Conservation (phyloP, 2,888 invertebrate species). For the Plebejus anna region DNA sequence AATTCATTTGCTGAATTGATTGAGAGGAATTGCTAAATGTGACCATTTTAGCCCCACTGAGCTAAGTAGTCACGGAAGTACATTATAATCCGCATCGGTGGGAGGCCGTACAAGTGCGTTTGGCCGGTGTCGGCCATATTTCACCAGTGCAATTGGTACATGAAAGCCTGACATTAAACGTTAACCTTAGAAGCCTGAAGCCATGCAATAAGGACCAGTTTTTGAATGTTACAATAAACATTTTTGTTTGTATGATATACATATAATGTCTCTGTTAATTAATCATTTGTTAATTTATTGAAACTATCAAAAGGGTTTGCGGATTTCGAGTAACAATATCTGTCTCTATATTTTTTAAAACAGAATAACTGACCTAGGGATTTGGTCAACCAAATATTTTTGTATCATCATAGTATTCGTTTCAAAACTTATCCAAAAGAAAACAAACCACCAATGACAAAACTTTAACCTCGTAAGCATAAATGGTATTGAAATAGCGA, state of each 20-base stretch:
- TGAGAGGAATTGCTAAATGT: no score
- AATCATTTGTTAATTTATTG: no score
- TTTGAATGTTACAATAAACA: no score
- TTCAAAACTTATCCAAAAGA: neutral
- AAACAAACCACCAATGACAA: neutral
- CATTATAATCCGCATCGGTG: neutral
- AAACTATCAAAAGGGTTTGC: no score
- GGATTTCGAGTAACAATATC: no score
- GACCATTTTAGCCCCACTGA: neutral
- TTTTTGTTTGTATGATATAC: no score
- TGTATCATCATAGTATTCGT: no score
- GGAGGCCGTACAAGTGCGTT: constrained; percentile 8
- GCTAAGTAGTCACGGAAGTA: neutral
- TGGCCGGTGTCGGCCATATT: neutral
- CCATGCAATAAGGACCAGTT: neutral
- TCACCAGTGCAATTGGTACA: neutral
- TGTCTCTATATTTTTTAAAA: no score
- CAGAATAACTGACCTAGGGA: neutral
- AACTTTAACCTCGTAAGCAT: neutral
- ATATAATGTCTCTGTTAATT: no score
- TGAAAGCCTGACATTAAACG: neutral
- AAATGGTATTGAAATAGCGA: neutral
- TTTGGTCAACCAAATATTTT: neutral
- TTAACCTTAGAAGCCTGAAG: neutral
- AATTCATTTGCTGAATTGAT: no score